Evolutionary conservation across 2,113 vertebrate genomes (phyloP).

Genomic region (Uria aalge): DNA sequence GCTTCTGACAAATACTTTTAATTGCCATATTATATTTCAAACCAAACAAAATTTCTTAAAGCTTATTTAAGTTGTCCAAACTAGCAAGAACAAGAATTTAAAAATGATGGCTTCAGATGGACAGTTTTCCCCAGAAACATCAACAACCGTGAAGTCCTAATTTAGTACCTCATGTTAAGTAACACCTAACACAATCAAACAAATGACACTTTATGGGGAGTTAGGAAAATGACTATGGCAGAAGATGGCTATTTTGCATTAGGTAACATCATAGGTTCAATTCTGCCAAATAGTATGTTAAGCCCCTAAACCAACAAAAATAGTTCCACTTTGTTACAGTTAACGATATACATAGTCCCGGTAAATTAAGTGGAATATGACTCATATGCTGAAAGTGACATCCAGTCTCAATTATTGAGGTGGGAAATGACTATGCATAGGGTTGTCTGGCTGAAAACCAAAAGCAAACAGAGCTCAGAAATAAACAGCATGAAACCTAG

Average conservation of each 20-base stretch:
- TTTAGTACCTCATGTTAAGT: not conserved
- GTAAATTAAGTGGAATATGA: not conserved
- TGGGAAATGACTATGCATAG: not conserved
- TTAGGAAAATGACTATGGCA: not conserved
- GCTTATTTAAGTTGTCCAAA: not conserved
- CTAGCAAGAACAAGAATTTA: not conserved
- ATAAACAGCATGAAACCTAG: not conserved
- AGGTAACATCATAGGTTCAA: not conserved
- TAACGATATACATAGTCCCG: not conserved
- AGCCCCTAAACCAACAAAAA: not conserved
- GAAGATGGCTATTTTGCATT: not conserved
- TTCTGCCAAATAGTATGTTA: not conserved
- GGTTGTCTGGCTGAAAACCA: not conserved
- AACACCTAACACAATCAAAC: not conserved
- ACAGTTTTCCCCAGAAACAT: not conserved
- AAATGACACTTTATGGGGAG: not conserved
- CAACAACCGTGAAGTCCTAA: not conserved
- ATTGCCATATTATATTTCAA: not conserved
- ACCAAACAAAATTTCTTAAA: not conserved
- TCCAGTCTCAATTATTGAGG: not conserved
- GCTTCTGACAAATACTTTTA: not conserved
- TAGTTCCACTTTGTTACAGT: not conserved
- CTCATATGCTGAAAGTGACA: not conserved
- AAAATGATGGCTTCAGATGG: not conserved
- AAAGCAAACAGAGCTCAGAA: not conserved